phyloP scores from a whole-genome alignment of 2,888 invertebrate species.

The Copidosoma aretas region DNA sequence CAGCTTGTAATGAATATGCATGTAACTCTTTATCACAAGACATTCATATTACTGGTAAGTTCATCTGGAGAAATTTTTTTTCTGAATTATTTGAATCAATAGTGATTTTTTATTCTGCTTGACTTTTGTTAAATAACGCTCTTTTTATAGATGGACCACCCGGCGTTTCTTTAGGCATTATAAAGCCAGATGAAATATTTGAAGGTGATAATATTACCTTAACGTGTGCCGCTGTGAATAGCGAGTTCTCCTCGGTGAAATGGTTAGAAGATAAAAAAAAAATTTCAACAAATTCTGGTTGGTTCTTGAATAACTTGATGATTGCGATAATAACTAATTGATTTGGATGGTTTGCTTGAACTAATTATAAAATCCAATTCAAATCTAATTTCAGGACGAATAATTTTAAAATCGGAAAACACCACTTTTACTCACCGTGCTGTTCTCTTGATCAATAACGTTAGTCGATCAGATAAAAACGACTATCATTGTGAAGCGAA shows the following conservation, averaged over 20 bases:
- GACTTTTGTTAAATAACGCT: no score
- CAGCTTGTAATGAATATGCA: conserved; percentile 57
- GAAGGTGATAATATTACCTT: conserved; percentile 68
- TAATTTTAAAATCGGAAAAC: conserved; percentile 29
- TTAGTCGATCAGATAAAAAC: conserved; percentile 51
- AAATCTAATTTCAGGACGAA: conserved; percentile 45
- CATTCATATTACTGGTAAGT: conserved; percentile 59
- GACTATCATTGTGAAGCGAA: conserved; percentile 51
- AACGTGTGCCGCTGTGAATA: conserved; percentile 42
- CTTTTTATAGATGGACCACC: conserved; percentile 58
- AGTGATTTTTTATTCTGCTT: conserved; percentile 38
- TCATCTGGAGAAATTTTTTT: background rate
- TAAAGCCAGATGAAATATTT: conserved; percentile 51
- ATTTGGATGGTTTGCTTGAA: background rate
- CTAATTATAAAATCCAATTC: background rate
- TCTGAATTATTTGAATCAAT: background rate
- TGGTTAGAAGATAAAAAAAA: conserved; percentile 62
- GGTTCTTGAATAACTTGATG: background rate
- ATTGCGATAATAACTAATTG: conserved; percentile 44
- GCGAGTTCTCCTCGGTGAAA: conserved; percentile 60
- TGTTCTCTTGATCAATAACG: conserved; percentile 54
- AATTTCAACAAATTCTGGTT: conserved; percentile 36
- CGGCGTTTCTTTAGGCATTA: conserved; percentile 61
- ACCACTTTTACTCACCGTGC: conserved; percentile 59
- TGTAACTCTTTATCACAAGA: conserved; percentile 48